These are phyloP conservation scores for Bactericera cockerelli DNA, from an alignment of 1,140 invertebrate species.

Conservation along the genomic window DNA sequence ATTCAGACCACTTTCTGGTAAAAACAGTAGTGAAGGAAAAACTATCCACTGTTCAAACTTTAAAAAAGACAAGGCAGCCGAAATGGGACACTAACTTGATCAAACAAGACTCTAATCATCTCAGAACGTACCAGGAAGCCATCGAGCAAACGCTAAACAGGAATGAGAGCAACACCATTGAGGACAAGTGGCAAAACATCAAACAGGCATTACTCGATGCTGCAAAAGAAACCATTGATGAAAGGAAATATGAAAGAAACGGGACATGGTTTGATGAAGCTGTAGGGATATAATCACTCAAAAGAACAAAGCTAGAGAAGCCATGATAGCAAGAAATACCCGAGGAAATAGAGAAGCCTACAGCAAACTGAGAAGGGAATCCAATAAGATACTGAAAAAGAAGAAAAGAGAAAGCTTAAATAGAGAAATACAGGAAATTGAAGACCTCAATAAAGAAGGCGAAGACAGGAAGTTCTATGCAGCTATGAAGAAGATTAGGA, in stretches of 20 bases:
- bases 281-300: not conserved
- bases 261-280: not conserved
- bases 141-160: not conserved
- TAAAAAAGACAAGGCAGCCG: not conserved
- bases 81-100: not conserved
- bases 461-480: not conserved
- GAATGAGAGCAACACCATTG: not conserved
- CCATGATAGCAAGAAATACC: not conserved
- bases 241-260: not conserved
- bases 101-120: not conserved
- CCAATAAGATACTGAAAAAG: not conserved
- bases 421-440: not conserved
- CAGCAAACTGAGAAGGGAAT: not conserved
- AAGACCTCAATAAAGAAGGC: not conserved
- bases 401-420: not conserved
- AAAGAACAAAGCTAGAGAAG: not conserved
- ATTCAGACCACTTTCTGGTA: slow-evolving; percentile 14
- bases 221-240: not conserved
- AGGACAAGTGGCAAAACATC: not conserved
- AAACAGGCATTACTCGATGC: not conserved
- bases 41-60: not conserved
- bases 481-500: not conserved
- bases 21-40: slow-evolving; percentile 8
- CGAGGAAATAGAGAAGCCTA: not conserved
- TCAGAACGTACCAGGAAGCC: not conserved